Evolutionary conservation across 2,888 invertebrate species (phyloP).

Genomic region (Prostheceraeus crozeri): DNA sequence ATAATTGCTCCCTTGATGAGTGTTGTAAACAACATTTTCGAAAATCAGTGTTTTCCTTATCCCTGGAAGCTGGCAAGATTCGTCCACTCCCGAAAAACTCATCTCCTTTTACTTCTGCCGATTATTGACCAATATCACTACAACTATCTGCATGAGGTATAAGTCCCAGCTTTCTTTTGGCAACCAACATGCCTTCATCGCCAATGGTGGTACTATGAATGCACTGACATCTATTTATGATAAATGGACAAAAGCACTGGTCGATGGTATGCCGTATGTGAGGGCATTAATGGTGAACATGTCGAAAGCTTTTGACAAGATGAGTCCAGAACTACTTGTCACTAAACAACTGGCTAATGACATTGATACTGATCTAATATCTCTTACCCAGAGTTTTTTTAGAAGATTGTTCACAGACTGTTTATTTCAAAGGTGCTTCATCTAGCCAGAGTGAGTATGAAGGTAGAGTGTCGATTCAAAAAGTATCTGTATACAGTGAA

Average conservation of each 20-base stretch:
- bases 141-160: slow-evolving; percentile 9
- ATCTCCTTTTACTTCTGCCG: slow-evolving; percentile 10
- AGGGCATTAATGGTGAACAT: slow-evolving; percentile 16
- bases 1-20: slow-evolving; percentile 15
- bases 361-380: background rate
- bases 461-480: too few relatives aligned
- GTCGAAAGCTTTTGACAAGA: slow-evolving; percentile 14
- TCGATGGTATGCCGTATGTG: slow-evolving; percentile 6
- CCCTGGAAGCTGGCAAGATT: slow-evolving; percentile 16
- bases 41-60: background rate
- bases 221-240: slow-evolving; percentile 17
- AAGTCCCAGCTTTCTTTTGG: slow-evolving; percentile 3
- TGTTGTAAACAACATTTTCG: slow-evolving; percentile 2
- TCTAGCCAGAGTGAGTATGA: too few relatives aligned
- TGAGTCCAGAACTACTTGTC: slow-evolving; percentile 9
- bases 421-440: background rate
- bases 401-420: background rate
- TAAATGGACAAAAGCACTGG: slow-evolving; percentile 18
- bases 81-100: slow-evolving; percentile 12
- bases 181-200: slow-evolving; percentile 16
- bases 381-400: slow-evolving; percentile 8
- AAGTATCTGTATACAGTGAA: too few relatives aligned
- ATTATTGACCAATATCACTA: slow-evolving; percentile 11
- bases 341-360: background rate
- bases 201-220: slow-evolving; percentile 19